A percentile compares a stretch with the other conserved stretches of the same genome.
phyloP scores from a whole-genome alignment of 2,888 invertebrate genomes.

The Caenorhabditis sp. region DNA sequence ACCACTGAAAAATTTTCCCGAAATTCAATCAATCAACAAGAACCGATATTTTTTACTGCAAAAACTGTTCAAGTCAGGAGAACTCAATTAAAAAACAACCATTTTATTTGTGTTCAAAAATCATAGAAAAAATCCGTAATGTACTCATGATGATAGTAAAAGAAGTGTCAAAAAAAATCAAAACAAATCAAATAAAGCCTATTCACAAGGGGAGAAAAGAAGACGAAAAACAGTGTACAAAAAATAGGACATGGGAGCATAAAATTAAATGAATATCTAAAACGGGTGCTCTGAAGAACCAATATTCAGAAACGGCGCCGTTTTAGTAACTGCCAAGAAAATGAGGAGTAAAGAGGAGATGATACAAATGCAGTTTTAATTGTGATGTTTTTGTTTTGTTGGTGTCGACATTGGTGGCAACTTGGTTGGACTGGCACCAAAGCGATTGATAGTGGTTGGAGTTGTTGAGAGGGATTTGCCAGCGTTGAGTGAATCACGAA shows the following conservation, averaged over 20 bases:
- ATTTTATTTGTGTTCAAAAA: neutral
- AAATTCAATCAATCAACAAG: neutral
- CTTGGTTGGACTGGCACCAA: neutral
- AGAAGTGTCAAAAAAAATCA: neutral
- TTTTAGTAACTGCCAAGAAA: neutral
- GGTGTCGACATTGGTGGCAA: neutral
- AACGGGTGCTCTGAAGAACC: slow-evolving; percentile 5
- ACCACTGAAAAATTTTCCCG: neutral
- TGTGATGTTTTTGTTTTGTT: neutral
- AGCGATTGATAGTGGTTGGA: slow-evolving; percentile 9
- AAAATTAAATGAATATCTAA: slow-evolving; percentile 5
- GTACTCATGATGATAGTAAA: slow-evolving; percentile 15
- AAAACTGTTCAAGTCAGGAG: neutral
- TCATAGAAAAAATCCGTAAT: slow-evolving; percentile 5
- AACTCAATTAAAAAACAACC: slow-evolving; percentile 6
- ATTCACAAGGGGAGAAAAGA: neutral
- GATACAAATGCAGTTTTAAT: no score
- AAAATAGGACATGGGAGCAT: no score
- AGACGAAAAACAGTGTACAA: neutral
- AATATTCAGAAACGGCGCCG: slow-evolving; percentile 1
- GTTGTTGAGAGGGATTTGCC: slow-evolving; percentile 26
- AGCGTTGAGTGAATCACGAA: slow-evolving; percentile 35
- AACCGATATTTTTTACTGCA: neutral
- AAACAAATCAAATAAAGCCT: neutral
- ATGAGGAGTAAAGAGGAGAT: no score